Base-by-base conservation (phyloP, 2,113 vertebrate species). In the Cheilinus undulatus region DNA sequence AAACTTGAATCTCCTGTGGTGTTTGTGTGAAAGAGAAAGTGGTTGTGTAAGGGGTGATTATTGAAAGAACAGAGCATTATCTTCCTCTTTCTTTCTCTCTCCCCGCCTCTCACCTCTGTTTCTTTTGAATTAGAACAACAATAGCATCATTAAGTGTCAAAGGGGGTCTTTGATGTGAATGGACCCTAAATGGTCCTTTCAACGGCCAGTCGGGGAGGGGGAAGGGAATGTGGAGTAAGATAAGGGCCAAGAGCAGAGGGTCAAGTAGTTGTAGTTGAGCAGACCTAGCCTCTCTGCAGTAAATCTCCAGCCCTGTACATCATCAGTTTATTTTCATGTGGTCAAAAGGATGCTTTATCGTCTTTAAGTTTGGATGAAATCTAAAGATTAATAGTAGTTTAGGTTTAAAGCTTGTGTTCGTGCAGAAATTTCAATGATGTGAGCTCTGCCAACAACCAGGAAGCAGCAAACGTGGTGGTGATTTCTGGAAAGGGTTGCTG, bases 81-180 rank as follows among this genome's bases (percentile, higher is more conserved):
- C 73, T 48, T 69, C 73, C 53, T 75, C 62, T 76, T 75, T 77
- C 67, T 27, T 43, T 69, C 61, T 54, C 58, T 27, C 40, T 26
- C 62, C 43, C 68, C 23, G 11, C 67, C 67, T 48, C 64, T 64
- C 45, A 26, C 61, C 64, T 71, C 54, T 73, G 61, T 73, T 65
- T 76, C 79, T 72, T 83, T 80, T 83, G 68, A 89, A 78, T 63
- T 43, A 45, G 34, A 50, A 64, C 82, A 82, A 86, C 86, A 91
- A 89, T 78, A 59, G 32, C 38, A 3, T 73, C 74, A 60, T 79
- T 83, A 82, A 89, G 73, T 53, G 62, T 65, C 68, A 20, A 45
- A 19, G 36, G 59, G 83, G 73, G 36, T 61, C 84, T 88, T 86
- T 89, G 73, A 87, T 67, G 86, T 85, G 61, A 78, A 83, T 79